Evolutionary conservation across 2,113 vertebrate species (phyloP).

Genomic region (Anarhynchus alexandrinus): DNA sequence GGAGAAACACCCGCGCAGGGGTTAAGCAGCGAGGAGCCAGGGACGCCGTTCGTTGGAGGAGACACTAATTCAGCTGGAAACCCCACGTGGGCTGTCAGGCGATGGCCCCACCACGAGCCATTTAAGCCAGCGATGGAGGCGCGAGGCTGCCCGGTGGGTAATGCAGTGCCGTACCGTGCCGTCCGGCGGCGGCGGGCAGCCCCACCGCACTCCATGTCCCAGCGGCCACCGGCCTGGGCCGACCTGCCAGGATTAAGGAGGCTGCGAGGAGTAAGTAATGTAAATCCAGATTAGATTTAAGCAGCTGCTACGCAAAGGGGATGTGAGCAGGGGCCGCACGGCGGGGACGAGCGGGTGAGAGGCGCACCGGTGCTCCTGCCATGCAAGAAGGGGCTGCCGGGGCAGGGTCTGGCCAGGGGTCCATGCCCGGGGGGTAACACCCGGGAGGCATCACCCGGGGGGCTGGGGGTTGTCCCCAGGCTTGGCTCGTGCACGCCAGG

Average conservation of each 20-base stretch:
- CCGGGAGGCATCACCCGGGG: neutral
- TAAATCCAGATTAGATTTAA: slow-evolving; percentile 79
- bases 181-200: fast-evolving
- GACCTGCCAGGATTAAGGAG: slow-evolving; percentile 66
- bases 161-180: fast-evolving
- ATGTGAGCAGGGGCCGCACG: neutral
- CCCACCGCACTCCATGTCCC: neutral
- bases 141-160: neutral
- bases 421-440: neutral
- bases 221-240: slow-evolving; percentile 14
- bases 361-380: neutral
- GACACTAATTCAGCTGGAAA: neutral
- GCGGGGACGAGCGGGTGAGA: neutral
- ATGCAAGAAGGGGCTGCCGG: neutral
- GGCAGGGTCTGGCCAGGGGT: neutral
- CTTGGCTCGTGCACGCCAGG: neutral
- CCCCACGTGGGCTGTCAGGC: neutral
- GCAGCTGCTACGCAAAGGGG: neutral
- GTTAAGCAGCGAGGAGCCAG: neutral
- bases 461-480: neutral
- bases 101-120: neutral
- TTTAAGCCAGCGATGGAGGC: neutral
- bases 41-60: fast-evolving
- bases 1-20: neutral
- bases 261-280: neutral